These are phyloP conservation scores for Cremastinae sp. DNA, from an alignment of 2,888 invertebrate genomes.

Conservation along the genomic window DNA sequence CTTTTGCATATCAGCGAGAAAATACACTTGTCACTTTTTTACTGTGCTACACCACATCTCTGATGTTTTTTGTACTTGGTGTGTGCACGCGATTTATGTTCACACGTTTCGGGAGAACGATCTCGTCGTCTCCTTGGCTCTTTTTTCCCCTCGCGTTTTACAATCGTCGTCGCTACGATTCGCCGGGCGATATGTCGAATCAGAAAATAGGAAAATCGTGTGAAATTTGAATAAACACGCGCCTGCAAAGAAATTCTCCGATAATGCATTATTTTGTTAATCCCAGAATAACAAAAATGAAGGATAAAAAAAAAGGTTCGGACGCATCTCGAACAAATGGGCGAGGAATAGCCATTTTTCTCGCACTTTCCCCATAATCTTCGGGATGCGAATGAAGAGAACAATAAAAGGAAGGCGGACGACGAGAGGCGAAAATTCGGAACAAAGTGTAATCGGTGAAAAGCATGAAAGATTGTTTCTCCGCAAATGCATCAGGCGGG, in stretches of 20 bases:
- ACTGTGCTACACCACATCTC: background rate
- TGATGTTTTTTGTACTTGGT: background rate
- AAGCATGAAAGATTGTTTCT: conserved; percentile 21
- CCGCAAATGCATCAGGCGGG: background rate
- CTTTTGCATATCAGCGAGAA: background rate
- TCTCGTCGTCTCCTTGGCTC: conserved; percentile 27
- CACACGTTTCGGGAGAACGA: conserved; percentile 64
- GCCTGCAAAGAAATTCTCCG: too few relatives aligned
- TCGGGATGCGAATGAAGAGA: background rate
- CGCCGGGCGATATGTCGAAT: too few relatives aligned
- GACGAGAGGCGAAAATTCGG: conserved; percentile 9
- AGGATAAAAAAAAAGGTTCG: too few relatives aligned
- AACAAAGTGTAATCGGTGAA: conserved; percentile 1
- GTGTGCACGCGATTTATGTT: conserved; percentile 69
- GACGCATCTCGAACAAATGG: too few relatives aligned
- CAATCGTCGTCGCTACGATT: conserved; percentile 17
- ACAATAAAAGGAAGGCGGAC: conserved; percentile 20
- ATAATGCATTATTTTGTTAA: too few relatives aligned
- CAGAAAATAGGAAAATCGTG: too few relatives aligned
- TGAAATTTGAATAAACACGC: too few relatives aligned
- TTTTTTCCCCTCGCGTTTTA: conserved; percentile 33
- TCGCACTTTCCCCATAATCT: background rate
- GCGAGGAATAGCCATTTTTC: background rate
- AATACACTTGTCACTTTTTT: background rate
- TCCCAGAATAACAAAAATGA: too few relatives aligned